A percentile compares a stretch with the other conserved stretches of the same genome.
Conservation (phyloP, 2,797 vertebrate genomes). For the Cyclura pinguis region DNA sequence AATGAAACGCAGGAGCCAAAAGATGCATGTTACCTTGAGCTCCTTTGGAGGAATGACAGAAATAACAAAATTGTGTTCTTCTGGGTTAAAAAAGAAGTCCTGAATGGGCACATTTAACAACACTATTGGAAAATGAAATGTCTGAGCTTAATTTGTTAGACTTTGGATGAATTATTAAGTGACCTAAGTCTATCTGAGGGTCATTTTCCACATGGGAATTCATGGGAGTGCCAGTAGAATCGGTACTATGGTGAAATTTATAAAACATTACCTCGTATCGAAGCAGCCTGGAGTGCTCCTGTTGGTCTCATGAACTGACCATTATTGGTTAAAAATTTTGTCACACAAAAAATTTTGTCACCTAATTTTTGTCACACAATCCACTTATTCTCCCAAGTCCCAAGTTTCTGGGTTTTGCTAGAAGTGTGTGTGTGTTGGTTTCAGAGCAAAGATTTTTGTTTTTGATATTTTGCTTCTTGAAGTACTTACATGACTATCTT, state of each 20-base stretch:
- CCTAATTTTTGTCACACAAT: not conserved
- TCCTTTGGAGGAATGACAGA: not conserved
- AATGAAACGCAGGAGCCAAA: too few relatives aligned
- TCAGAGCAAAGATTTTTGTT: slow-evolving; percentile 68
- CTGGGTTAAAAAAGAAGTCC: too few relatives aligned
- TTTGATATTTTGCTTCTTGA: slow-evolving; percentile 56
- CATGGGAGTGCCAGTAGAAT: not conserved
- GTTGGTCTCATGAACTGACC: not conserved
- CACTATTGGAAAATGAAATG: not conserved
- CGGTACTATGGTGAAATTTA: not conserved
- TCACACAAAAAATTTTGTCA: not conserved
- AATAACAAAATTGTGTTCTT: not conserved
- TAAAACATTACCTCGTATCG: not conserved
- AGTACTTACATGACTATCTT: slow-evolving; percentile 56
- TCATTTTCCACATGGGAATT: not conserved
- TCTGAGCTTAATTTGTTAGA: not conserved
- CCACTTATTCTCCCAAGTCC: not conserved
- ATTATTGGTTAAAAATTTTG: not conserved
- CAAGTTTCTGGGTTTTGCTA: not conserved
- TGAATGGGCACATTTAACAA: not conserved
- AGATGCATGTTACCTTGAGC: not conserved
- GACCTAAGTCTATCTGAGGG: not conserved
- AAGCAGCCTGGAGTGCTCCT: not conserved
- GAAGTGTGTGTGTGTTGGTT: not conserved
- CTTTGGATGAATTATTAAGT: not conserved